A percentile compares a stretch with the other conserved stretches of the same genome.
Evolutionary conservation across 2,113 vertebrate genomes (phyloP).

Genomic region (Apeltes quadracus): DNA sequence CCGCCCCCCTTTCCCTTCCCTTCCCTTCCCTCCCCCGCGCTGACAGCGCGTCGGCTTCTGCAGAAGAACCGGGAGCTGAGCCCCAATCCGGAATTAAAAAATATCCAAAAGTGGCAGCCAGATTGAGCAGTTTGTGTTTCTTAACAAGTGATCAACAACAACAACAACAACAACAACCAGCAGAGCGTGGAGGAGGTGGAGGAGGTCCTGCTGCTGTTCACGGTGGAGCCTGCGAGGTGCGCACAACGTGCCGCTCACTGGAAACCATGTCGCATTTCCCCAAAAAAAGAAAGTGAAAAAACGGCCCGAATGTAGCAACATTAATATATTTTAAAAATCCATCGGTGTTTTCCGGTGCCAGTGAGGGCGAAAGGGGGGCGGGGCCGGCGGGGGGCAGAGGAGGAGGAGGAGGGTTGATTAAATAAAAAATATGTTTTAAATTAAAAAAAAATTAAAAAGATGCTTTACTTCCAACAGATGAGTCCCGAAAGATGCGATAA

Average conservation of each 20-base stretch:
- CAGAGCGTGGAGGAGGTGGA: background rate
- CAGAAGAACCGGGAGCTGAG: conserved; percentile 31
- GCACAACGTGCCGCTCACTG: conserved; percentile 56
- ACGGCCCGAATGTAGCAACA: conserved; percentile 49
- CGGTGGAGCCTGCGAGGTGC: conserved; percentile 57
- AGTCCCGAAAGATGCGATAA: conserved; percentile 68
- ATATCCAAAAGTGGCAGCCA: conserved; percentile 46
- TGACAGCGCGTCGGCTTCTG: conserved; percentile 71
- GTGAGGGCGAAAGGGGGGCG: background rate
- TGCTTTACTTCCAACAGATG: conserved; percentile 69
- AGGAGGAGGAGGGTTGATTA: conserved; percentile 10
- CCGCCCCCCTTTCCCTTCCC: conserved; percentile 49
- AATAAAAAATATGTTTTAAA: no score
- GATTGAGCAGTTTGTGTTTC: conserved; percentile 7
- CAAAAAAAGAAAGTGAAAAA: conserved; percentile 27
- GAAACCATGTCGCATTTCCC: conserved; percentile 79
- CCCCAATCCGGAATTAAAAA: conserved; percentile 33
- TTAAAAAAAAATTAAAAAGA: conserved; percentile 28
- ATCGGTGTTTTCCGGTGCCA: conserved; percentile 59
- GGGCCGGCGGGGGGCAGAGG: background rate
- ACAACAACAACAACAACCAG: conserved; percentile 18
- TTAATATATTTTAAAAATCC: conserved; percentile 39
- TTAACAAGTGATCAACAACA: conserved; percentile 24
- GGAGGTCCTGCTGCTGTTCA: conserved; percentile 44
- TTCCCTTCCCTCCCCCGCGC: conserved; percentile 14